A percentile compares a stretch with the other conserved stretches of the same genome.
Conservation (phyloP, 2,797 vertebrate genomes). For the Mormyrus hasselquistii region DNA sequence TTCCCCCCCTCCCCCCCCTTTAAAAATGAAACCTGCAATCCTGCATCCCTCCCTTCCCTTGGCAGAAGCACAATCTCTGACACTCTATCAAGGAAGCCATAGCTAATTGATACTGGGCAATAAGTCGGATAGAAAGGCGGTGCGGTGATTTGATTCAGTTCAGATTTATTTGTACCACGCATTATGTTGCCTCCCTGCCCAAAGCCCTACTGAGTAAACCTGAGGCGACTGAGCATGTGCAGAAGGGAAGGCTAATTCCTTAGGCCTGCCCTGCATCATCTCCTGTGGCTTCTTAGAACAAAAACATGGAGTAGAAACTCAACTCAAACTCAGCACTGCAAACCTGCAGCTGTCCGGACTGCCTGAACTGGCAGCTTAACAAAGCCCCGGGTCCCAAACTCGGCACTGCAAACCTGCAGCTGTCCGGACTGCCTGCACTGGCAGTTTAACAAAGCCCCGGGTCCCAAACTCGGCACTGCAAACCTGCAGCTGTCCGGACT, state of each 20-base stretch:
- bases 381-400: background rate
- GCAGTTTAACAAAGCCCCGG: background rate
- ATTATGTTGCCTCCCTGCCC: background rate
- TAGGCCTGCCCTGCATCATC: background rate
- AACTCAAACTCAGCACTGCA: background rate
- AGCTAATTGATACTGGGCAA: background rate
- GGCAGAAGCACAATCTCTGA: background rate
- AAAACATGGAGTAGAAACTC: background rate
- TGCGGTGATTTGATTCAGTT: background rate
- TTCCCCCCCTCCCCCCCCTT: background rate
- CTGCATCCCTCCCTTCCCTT: background rate
- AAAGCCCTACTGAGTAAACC: background rate
- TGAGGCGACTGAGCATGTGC: background rate
- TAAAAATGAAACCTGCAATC: background rate
- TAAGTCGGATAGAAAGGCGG: background rate
- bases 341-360: background rate
- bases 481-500: background rate
- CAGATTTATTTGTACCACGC: background rate
- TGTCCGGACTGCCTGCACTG: background rate
- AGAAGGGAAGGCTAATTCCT: background rate
- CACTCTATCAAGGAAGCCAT: background rate
- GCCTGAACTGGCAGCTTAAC: background rate
- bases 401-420: background rate
- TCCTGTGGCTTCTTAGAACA: background rate
- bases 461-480: background rate